Base-by-base conservation (phyloP, 2,888 invertebrate species). In the Hyalella azteca region DNA sequence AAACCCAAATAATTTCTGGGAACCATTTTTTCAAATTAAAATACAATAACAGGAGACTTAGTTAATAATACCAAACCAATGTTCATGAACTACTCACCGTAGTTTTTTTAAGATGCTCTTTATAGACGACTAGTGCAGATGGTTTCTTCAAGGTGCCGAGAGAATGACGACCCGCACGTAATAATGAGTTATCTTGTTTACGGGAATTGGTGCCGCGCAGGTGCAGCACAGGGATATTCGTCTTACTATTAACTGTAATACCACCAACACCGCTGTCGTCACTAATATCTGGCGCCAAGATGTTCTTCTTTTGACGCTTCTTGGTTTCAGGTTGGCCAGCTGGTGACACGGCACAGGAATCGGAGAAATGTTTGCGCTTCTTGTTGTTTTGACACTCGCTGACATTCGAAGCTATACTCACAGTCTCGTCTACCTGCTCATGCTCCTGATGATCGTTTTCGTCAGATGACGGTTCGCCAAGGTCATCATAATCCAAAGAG, bases 391-490 rank as follows among this genome's bases (percentile, higher is more conserved):
- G 66, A 9, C 1, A 13, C 5, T 66, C 66, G 1, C 19, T 5
- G n/a, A n/a, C n/a, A n/a, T n/a, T n/a, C n/a, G n/a, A n/a, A n/a
- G n/a, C n/a, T n/a, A n/a, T n/a, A n/a, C n/a, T n/a, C n/a, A n/a
- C n/a, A 19, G 66, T 15, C 9, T 36, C 32, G n/a, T 36, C 36
- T 9, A 7, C 39, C 5, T 32, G 66, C 22, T 32, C 36, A 4
- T n/a, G 13, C 36, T 66, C 66, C 45, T 45, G n/a, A 1, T 66
- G 66, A n/a, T 66, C 66, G 19, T 66, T 19, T 29, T 66, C 66
- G 19, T 66, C 66, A 66, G 66, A 66, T 3, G 66, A 66, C 19
- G 66, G 66, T 36, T 66, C 66, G 32, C 66, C 66, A 36, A 66
- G 13, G 36, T 66, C 66, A 36, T 66, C 66, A 22, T 66, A 66